Base-by-base conservation (phyloP, 2,113 vertebrate species). In the Pangasianodon gigas region DNA sequence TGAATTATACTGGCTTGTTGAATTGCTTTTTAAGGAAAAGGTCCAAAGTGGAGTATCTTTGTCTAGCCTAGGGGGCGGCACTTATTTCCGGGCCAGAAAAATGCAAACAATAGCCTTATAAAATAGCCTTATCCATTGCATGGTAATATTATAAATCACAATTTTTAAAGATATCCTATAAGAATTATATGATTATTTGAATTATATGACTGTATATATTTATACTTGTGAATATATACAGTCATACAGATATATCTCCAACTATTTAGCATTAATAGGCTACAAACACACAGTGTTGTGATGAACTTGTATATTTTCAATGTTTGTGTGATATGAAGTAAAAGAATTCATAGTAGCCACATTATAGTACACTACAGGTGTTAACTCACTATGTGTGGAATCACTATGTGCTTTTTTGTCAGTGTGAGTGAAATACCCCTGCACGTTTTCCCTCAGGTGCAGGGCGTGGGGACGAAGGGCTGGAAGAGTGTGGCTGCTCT, bases 401-500 rank as follows among this genome's bases (percentile, higher is more conserved):
- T 79, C 44, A 48, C 24, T 77, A 11, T 46, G 75, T 77, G 19
- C 1, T 24, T 9, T 26, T 71, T 71, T 37, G 67, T 37, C 32
- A 71, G 5, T 71, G 11, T 80, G 11, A 29, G 9, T 83, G 54
- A 58, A 41, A 83, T 41, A 80, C n/a, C 51, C 14, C 48, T 37
- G 48, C n/a, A 37, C 37, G 21, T 24, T 90, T 91, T 87, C 65
- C 75, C 83, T 62, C 89, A 96, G 98, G 96, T 99, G 95, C 98
- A 99, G 92, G 98, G 98, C 0, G 97, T 96, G 0, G 97, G 97
- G 13, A 93, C 95, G 87, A 97, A 96, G 91, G 96, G 98, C 90
- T 99, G 98, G 98, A 95, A 96, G 94, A 97, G 95, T 0, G 93
- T 99, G 87, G 97, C 97, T 0, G 92, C 97, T 29, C 94, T 99